Evolutionary conservation across 2,888 invertebrate genomes (phyloP).

Genomic region (Aricia artaxerxes): DNA sequence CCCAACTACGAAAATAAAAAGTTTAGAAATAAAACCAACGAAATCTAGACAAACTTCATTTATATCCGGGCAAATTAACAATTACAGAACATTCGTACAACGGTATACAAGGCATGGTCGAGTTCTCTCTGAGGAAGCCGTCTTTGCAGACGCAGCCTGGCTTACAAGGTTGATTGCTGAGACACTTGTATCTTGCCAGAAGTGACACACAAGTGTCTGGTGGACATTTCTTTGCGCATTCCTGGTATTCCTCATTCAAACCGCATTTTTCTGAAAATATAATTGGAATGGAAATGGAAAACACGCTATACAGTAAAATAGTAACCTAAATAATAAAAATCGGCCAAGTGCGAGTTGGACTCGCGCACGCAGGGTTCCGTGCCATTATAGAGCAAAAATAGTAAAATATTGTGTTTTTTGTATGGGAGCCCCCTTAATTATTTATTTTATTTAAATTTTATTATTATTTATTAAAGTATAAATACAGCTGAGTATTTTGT

Average conservation of each 20-base stretch:
- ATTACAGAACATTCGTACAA: slow-evolving; percentile 39
- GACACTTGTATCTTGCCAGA: slow-evolving; percentile 42
- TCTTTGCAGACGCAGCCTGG: slow-evolving; percentile 47
- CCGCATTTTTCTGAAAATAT: slow-evolving; percentile 36
- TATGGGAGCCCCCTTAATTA: no score
- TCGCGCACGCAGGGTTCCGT: no score
- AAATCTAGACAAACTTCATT: background rate
- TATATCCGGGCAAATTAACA: background rate
- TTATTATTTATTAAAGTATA: no score
- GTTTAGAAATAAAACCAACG: background rate
- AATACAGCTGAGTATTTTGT: no score
- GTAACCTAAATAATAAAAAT: no score
- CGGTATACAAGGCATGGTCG: slow-evolving; percentile 39
- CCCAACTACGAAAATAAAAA: no score
- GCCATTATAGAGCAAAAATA: no score
- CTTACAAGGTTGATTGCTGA: slow-evolving; percentile 32
- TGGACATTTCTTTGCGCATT: slow-evolving; percentile 46
- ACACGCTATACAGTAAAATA: no score
- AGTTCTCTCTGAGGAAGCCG: slow-evolving; percentile 38
- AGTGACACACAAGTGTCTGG: slow-evolving; percentile 46
- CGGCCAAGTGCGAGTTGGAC: no score
- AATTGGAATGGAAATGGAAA: no score
- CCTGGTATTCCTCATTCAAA: slow-evolving; percentile 45
- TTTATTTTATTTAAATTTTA: no score
- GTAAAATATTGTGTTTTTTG: no score